Percentiles rank a stretch among this genome's conserved stretches.
phyloP scores from a whole-genome alignment of 2,113 vertebrate species.

The Coptodon bakossiorum region DNA sequence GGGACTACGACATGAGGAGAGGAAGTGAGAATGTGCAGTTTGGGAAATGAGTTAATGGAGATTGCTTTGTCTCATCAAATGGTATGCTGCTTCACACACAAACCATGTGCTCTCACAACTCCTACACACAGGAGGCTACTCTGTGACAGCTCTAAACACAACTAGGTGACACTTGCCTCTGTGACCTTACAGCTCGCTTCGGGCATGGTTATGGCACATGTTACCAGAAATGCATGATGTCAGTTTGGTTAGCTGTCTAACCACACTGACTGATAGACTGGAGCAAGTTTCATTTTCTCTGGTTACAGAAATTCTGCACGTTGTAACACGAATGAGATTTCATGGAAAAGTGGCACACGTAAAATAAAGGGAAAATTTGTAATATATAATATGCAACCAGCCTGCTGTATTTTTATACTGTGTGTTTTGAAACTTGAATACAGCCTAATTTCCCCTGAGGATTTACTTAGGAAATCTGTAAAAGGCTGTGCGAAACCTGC shows the following conservation, averaged over 20 bases:
- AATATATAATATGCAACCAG: neutral
- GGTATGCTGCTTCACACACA: neutral
- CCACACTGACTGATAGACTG: neutral
- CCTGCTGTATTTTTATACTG: neutral
- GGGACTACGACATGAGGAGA: neutral
- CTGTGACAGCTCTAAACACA: neutral
- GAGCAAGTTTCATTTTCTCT: neutral
- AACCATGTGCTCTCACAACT: neutral
- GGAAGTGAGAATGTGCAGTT: neutral
- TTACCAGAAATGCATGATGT: neutral
- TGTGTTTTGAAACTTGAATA: neutral
- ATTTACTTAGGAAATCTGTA: neutral
- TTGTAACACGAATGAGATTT: neutral
- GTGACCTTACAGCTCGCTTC: neutral
- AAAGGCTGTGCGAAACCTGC: neutral
- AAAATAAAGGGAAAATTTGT: neutral
- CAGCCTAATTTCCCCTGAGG: neutral
- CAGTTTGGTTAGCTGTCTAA: neutral
- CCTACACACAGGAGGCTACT: neutral
- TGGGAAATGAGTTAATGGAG: neutral
- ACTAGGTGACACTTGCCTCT: neutral
- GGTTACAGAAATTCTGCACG: neutral
- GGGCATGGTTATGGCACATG: neutral
- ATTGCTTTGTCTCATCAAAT: neutral
- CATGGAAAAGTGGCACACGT: neutral